Evolutionary conservation across 2,888 invertebrate genomes (phyloP).

Genomic region (Lycaena phlaeas): DNA sequence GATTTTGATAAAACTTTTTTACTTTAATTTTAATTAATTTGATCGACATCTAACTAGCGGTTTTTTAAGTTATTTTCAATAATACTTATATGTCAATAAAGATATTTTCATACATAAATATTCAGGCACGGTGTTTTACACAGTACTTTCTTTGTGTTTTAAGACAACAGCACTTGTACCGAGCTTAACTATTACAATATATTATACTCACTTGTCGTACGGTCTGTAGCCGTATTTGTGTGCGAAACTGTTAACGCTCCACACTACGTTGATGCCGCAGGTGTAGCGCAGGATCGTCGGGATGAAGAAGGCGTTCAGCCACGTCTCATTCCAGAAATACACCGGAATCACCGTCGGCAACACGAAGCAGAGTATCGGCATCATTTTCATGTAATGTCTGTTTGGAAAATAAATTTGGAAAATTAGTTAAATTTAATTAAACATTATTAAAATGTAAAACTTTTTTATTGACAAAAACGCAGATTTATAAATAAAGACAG

Average conservation of each 20-base stretch:
- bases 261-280: slow-evolving; percentile 85
- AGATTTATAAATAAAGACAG: no score
- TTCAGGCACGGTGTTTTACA: no score
- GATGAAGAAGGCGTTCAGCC: slow-evolving; percentile 81
- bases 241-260: slow-evolving; percentile 94
- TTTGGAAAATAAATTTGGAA: no score
- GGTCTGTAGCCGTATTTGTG: slow-evolving; percentile 93
- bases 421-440: not conserved
- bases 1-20: no score
- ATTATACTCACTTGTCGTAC: slow-evolving; percentile 80
- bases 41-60: no score
- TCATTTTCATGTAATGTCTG: slow-evolving; percentile 82
- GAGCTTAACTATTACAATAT: not conserved
- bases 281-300: slow-evolving; percentile 84
- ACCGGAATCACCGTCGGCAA: slow-evolving; percentile 86
- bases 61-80: no score
- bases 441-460: no score
- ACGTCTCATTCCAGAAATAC: slow-evolving; percentile 83
- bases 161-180: no score
- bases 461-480: no score
- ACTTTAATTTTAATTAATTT: no score
- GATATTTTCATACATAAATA: not conserved
- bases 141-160: no score
- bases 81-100: no score
- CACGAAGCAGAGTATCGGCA: slow-evolving; percentile 85